These are phyloP conservation scores for Ginglymostoma cirratum DNA, from an alignment of 2,113 vertebrate species.

Conservation along the genomic window DNA sequence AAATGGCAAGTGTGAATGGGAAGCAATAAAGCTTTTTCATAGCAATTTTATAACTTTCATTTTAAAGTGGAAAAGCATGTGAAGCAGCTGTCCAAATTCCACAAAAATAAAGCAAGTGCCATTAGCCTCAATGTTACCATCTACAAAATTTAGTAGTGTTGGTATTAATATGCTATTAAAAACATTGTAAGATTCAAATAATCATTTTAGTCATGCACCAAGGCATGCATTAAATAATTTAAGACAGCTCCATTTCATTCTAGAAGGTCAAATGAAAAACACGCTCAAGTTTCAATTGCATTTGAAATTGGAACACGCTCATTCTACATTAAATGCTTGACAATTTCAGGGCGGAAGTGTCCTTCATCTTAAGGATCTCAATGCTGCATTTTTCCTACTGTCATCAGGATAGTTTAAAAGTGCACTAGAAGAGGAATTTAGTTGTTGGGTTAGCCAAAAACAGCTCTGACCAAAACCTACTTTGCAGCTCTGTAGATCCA, in stretches of 20 bases:
- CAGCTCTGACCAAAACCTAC: background rate
- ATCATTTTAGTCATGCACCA: background rate
- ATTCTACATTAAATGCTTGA: background rate
- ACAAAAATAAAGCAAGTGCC: background rate
- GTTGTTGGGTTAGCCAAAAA: background rate
- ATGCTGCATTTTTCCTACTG: background rate
- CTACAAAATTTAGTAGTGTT: background rate
- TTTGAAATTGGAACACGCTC: background rate
- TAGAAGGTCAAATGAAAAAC: background rate
- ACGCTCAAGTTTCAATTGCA: background rate
- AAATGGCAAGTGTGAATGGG: no score
- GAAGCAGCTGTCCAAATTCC: background rate
- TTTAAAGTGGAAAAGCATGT: background rate
- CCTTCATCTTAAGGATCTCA: no score
- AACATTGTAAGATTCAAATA: background rate
- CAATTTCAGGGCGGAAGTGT: background rate
- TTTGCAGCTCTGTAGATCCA: no score
- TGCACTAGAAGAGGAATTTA: no score
- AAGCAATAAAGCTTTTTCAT: no score
- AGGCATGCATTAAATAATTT: background rate
- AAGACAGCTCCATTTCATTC: constrained; percentile 11
- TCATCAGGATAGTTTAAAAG: background rate
- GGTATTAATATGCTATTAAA: background rate
- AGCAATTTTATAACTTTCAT: background rate
- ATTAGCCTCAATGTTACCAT: background rate